Conservation (phyloP, 2,888 invertebrate genomes). For the Apamea monoglypha region DNA sequence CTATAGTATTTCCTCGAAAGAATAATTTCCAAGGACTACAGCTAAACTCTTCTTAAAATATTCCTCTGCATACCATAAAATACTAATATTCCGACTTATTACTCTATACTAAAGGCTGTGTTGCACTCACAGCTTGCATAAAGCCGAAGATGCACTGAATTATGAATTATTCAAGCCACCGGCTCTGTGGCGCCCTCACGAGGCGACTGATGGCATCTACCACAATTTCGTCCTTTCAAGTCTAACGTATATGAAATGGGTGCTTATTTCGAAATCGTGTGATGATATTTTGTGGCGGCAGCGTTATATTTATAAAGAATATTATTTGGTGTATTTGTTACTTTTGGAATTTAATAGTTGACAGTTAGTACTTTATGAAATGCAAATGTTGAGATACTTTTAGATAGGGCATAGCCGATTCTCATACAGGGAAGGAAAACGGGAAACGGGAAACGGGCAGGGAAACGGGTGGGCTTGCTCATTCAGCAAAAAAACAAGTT, state of each 20-base stretch:
- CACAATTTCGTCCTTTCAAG: slow-evolving; percentile 65
- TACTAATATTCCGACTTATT: slow-evolving; percentile 18
- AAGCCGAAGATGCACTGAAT: slow-evolving; percentile 66
- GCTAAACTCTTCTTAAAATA: not conserved
- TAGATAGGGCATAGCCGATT: no score
- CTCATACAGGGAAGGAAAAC: no score
- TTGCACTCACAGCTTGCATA: slow-evolving; percentile 52
- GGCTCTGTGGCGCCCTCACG: slow-evolving; percentile 45
- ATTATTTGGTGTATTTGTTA: not conserved
- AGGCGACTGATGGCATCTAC: slow-evolving; percentile 38
- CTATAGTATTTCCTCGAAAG: not conserved
- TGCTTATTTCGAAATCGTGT: slow-evolving; percentile 35
- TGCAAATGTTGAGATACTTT: no score
- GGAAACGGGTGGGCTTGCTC: no score
- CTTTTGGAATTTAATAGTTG: not conserved
- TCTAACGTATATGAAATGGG: slow-evolving; percentile 13
- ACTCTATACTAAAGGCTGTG: not conserved
- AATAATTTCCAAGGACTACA: not conserved
- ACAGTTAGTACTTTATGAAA: no score
- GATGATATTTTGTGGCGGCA: slow-evolving; percentile 7
- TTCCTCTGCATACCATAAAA: slow-evolving; percentile 14
- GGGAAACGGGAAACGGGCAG: no score
- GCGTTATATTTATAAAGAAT: not conserved
- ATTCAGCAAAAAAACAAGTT: no score
- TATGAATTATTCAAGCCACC: slow-evolving; percentile 74